phyloP scores from a whole-genome alignment of 1,140 invertebrate species.

The Ceratosolen solmsi region DNA sequence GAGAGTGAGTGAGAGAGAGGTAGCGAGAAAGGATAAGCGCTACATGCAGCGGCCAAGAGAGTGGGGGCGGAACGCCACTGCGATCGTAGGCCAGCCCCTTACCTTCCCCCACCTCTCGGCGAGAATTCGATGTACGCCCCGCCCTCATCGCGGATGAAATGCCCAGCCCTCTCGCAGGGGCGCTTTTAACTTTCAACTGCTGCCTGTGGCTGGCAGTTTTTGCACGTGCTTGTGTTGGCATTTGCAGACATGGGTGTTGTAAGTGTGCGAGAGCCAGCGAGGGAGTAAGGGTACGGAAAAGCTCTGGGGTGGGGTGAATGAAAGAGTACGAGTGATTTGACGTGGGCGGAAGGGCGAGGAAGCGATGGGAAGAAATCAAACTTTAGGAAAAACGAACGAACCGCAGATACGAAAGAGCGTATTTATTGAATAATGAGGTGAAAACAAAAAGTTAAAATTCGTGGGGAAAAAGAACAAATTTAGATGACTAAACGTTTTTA shows the following conservation, averaged over 20 bases:
- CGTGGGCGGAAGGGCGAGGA: too few species aligned
- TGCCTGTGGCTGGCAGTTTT: neutral
- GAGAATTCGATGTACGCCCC: neutral
- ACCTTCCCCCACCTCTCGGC: neutral
- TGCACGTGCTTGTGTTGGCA: neutral
- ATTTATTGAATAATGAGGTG: too few species aligned
- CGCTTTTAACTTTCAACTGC: neutral
- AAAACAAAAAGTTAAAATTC: too few species aligned
- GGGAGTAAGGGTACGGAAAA: neutral
- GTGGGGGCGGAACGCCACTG: conserved; percentile 19
- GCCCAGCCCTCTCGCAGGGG: neutral
- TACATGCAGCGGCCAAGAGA: neutral
- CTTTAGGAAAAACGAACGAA: too few species aligned
- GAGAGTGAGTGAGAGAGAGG: neutral
- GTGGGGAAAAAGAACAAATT: too few species aligned
- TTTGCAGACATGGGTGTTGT: neutral
- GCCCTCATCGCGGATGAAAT: neutral
- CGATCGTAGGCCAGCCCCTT: neutral
- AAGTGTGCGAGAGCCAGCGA: neutral
- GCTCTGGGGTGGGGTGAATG: neutral
- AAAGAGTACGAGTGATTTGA: neutral
- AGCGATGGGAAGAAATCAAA: too few species aligned
- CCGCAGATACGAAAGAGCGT: too few species aligned
- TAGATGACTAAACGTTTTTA: too few species aligned
- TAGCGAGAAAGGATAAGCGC: neutral